Percentiles rank a stretch among this genome's conserved stretches.
Evolutionary conservation across 2,888 invertebrate species (phyloP).

Genomic region (Clostera curtula): DNA sequence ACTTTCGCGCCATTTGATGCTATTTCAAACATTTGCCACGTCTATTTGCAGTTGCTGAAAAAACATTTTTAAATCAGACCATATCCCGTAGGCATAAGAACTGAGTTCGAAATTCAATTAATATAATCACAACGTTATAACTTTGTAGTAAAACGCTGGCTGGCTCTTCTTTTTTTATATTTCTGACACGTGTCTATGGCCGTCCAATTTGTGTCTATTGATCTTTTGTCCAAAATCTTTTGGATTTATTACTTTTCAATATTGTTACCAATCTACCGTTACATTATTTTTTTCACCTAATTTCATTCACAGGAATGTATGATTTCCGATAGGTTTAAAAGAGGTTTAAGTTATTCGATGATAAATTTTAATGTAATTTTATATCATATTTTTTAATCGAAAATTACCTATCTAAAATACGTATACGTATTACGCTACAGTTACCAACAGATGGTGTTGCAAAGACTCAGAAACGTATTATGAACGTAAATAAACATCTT

Average conservation of each 20-base stretch:
- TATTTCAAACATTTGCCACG: constrained; percentile 48
- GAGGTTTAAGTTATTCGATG: too few species aligned
- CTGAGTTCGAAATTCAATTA: constrained; percentile 10
- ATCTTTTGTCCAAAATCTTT: constrained; percentile 40
- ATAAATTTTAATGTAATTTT: too few species aligned
- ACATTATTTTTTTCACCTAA: too few species aligned
- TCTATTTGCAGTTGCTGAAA: constrained; percentile 2
- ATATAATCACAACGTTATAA: constrained; percentile 4
- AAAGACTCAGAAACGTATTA: constrained; percentile 15
- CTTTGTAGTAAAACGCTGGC: constrained; percentile 21
- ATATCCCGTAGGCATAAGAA: constrained; percentile 23
- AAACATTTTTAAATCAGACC: constrained; percentile 22
- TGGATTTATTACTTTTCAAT: constrained; percentile 30
- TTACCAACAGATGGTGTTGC: too few species aligned
- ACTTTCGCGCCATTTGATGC: constrained; percentile 71
- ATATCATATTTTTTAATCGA: too few species aligned
- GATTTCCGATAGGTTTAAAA: too few species aligned
- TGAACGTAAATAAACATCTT: constrained; percentile 49
- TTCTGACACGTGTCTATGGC: constrained; percentile 60
- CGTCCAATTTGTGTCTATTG: constrained; percentile 64
- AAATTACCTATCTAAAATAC: too few species aligned
- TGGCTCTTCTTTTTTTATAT: constrained; percentile 37
- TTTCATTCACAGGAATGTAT: too few species aligned
- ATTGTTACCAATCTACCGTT: constrained; percentile 18
- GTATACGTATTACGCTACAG: too few species aligned